A percentile compares a stretch with the other conserved stretches of the same genome.
phyloP scores from a whole-genome alignment of 1,140 invertebrate species.

The Pseudachorutes palmiensis region DNA sequence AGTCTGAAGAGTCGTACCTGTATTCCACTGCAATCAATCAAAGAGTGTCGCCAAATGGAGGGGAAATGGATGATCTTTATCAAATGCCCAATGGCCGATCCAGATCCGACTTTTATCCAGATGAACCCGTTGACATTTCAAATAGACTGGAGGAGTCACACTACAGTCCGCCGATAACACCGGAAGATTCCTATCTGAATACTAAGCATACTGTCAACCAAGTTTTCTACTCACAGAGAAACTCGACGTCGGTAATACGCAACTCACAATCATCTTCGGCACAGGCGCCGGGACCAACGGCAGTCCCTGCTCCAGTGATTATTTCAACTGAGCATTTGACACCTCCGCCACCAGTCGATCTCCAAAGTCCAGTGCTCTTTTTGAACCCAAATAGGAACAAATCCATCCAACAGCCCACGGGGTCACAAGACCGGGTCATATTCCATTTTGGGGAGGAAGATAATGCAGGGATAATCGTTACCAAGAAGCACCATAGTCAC shows the following conservation, averaged over 20 bases:
- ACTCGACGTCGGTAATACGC: not conserved
- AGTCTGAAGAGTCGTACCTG: conserved; percentile 31
- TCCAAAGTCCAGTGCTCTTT: not conserved
- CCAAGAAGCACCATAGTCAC: no score
- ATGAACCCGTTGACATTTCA: conserved; percentile 4
- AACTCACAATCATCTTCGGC: not conserved
- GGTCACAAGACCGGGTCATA: not conserved
- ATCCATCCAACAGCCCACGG: not conserved
- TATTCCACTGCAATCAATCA: conserved; percentile 15
- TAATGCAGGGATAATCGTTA: not conserved
- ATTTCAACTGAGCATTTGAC: conserved; percentile 4
- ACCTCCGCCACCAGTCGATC: conserved; percentile 7
- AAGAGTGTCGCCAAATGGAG: not conserved
- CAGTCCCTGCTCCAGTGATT: conserved; percentile 13
- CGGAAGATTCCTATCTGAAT: not conserved
- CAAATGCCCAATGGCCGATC: conserved; percentile 11
- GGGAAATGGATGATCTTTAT: conserved; percentile 17
- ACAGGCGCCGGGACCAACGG: not conserved
- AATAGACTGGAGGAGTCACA: not conserved
- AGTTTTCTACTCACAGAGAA: not conserved
- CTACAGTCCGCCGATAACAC: not conserved
- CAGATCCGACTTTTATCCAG: conserved; percentile 10
- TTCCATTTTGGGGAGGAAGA: not conserved
- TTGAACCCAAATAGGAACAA: not conserved
- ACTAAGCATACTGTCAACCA: not conserved